Evolutionary conservation across 2,797 vertebrate genomes (phyloP), one percentile per base, ranked within the genome.

Genomic region (Epinephelus awoara): DNA sequence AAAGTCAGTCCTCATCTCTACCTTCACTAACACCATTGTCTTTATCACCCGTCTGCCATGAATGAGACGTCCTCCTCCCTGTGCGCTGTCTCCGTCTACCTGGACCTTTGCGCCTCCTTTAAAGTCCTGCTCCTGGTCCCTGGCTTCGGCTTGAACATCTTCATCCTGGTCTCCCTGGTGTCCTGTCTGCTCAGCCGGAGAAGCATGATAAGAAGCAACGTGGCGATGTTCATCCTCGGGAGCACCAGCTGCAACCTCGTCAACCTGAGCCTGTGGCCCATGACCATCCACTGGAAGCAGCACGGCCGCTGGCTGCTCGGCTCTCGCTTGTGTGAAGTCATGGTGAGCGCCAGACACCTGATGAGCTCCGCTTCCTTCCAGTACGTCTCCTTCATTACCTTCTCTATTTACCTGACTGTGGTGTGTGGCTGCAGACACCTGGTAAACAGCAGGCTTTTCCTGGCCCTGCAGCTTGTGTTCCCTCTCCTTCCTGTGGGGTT

Each of bases 361-460:
- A 90, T 82, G 6, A 89, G 89, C 69, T 90, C 84, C 0, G 81
- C 90, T 38, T 94, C 90, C 42, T 94, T 93, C 81, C 89, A 92
- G 79, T 94, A 92, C 38, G 75, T 89, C 64, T 91, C 86, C 69
- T 94, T 93, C 83, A 93, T 94, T 66, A 92, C 86, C 29, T 92
- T 93, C 83, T 93, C 91, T 52, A 76, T 94, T 72, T 92, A 93
- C 79, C 90, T 90, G 80, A 90, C 85, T 50, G 90, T 91, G 86
- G 90, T 90, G 29, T 83, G 88, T 52, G 27, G n/a, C 51, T 85
- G 72, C 18, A 75, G 75, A 42, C 77, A 83, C 64, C 87, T 86
- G 62, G 92, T 89, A 2, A 86, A 75, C 54, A 88, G 73, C 49
- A 87, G 84, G 73, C 3, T 67, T 3, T 91, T 93, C 72, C 63